Percentiles rank a stretch among this genome's conserved stretches.
These are phyloP conservation scores for Dastarcus helophoroides DNA, from an alignment of 2,888 invertebrate species.

Conservation along the genomic window DNA sequence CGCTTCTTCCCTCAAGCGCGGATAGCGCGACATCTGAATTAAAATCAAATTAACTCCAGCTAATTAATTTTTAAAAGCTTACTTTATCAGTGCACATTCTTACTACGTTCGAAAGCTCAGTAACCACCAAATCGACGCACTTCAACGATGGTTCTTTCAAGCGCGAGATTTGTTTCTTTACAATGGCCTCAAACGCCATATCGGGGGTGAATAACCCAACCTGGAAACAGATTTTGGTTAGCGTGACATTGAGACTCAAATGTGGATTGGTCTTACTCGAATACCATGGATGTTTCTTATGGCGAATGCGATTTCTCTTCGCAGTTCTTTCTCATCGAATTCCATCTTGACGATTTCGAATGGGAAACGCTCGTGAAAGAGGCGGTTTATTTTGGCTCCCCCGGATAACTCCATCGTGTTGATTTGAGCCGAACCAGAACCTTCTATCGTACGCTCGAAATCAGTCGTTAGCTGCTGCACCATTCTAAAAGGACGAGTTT, in stretches of 20 bases:
- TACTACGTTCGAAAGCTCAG: conserved; percentile 91
- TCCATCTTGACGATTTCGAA: conserved; percentile 99
- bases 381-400: conserved; percentile 96
- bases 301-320: conserved; percentile 96
- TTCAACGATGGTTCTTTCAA: conserved; percentile 97
- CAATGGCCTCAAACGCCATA: conserved; percentile 99
- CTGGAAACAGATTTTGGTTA: conserved; percentile 39
- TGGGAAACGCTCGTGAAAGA: conserved; percentile 98
- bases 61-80: too few relatives aligned
- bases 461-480: conserved; percentile 96
- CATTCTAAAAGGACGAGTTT: conserved; percentile 67
- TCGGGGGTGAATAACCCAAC: conserved; percentile 99
- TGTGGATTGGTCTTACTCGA: conserved; percentile 40
- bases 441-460: conserved; percentile 97
- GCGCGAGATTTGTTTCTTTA: conserved; percentile 93
- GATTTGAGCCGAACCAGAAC: conserved; percentile 91
- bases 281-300: conserved; percentile 98
- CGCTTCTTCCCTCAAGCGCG: conserved; percentile 93
- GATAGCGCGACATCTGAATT: conserved; percentile 95
- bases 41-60: too few relatives aligned
- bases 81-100: conserved; percentile 93
- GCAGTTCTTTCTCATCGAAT: conserved; percentile 96
- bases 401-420: conserved; percentile 96
- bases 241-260: too few relatives aligned
- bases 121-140: conserved; percentile 95